A percentile compares a stretch with the other conserved stretches of the same genome.
Conservation (phyloP, 2,888 invertebrate species). For the Eudemis profundana region DNA sequence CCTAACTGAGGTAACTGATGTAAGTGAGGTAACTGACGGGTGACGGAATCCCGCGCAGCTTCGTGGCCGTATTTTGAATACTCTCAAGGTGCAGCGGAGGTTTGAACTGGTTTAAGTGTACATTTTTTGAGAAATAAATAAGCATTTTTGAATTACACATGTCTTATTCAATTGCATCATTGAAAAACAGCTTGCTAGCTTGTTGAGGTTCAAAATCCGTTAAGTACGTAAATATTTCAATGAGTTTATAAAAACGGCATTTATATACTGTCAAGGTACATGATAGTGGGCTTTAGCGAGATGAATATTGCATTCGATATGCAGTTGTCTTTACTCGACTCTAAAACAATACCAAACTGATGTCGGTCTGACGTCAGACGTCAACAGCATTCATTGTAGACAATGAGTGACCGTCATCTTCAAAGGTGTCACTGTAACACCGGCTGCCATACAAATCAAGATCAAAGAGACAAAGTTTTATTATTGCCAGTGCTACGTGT, state of each 20-base stretch:
- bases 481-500: background rate
- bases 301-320: constrained; percentile 13
- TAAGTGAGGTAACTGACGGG: constrained; percentile 12
- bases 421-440: constrained; percentile 4
- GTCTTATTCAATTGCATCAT: no score
- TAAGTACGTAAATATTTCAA: no score
- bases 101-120: background rate
- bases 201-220: no score
- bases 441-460: constrained; percentile 7
- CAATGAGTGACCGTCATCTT: constrained; percentile 26
- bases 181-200: no score
- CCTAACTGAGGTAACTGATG: constrained; percentile 9
- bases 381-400: constrained; percentile 14
- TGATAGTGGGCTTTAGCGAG: background rate
- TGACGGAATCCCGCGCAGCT: background rate
- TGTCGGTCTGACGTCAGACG: constrained; percentile 9
- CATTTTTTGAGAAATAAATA: background rate
- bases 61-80: background rate
- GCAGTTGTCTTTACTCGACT: constrained; percentile 15
- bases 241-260: no score
- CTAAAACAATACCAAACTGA: constrained; percentile 10
- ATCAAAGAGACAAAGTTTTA: constrained; percentile 11
- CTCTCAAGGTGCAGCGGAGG: no score
- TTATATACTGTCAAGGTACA: no score
- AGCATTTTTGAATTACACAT: background rate